Percentiles rank a stretch among this genome's conserved stretches.
Evolutionary conservation across 1,140 invertebrate species (phyloP).

Genomic region (Panulirus ornatus): DNA sequence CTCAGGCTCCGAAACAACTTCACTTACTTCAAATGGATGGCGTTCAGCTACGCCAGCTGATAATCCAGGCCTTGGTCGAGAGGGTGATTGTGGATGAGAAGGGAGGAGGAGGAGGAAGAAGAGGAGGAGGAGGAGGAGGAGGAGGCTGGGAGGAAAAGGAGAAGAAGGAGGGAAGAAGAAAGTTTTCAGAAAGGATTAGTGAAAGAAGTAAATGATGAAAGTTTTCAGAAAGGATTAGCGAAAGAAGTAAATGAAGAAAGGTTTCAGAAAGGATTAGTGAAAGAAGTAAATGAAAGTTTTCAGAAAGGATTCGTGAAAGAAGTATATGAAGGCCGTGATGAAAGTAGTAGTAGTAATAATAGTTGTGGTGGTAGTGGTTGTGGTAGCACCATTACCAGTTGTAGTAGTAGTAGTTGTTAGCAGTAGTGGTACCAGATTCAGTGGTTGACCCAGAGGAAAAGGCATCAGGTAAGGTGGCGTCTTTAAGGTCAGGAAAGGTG

Average conservation of each 20-base stretch:
- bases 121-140: not conserved
- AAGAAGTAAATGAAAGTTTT: not conserved
- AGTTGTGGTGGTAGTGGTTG: too few relatives aligned
- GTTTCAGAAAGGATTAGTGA: slow-evolving; percentile 1
- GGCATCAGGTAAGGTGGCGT: too few relatives aligned
- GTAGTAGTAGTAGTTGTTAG: too few relatives aligned
- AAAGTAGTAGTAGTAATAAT: too few relatives aligned
- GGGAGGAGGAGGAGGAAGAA: not conserved
- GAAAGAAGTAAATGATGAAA: not conserved
- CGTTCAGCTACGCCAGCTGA: too few relatives aligned
- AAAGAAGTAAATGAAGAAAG: not conserved
- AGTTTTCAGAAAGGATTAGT: not conserved
- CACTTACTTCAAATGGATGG: too few relatives aligned
- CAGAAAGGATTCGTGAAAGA: not conserved
- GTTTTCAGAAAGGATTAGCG: not conserved
- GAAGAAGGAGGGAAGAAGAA: not conserved
- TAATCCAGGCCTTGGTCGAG: too few relatives aligned
- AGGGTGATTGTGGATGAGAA: not conserved
- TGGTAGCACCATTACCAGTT: too few relatives aligned
- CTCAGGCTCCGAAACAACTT: too few relatives aligned
- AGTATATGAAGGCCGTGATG: not conserved
- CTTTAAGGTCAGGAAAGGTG: too few relatives aligned
- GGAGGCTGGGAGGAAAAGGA: not conserved
- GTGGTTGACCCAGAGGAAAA: too few relatives aligned
- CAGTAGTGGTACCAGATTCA: too few relatives aligned